Conservation (phyloP, 2,888 invertebrate genomes). For the Volucella inanis region DNA sequence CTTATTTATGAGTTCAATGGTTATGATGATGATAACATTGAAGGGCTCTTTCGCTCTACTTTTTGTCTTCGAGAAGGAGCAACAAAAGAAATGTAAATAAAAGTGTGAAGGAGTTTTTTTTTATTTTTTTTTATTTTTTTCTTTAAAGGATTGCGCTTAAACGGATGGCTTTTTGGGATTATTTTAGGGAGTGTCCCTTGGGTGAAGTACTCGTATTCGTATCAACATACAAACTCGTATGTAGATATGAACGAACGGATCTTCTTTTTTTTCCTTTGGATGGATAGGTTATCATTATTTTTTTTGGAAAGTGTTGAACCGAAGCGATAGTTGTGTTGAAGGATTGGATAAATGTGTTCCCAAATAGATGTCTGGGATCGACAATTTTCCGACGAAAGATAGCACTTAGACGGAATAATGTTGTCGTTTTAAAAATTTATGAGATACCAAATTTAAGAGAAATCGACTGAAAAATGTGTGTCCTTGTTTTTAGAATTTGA, state of each 20-base stretch:
- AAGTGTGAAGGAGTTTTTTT: conserved; percentile 34
- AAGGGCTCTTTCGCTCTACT: conserved; percentile 29
- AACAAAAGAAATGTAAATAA: conserved; percentile 53
- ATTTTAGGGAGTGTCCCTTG: conserved; percentile 45
- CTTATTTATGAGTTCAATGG: conserved; percentile 73
- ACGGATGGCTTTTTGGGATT: conserved; percentile 59
- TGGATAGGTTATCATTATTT: conserved; percentile 64
- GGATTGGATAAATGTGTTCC: conserved; percentile 41
- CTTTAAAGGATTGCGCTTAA: conserved; percentile 50
- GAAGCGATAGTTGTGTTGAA: conserved; percentile 48
- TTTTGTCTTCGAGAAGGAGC: conserved; percentile 7
- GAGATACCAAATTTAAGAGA: conserved; percentile 43
- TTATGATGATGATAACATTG: conserved; percentile 72
- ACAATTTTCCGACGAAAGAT: conserved; percentile 33
- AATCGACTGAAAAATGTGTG: conserved; percentile 30
- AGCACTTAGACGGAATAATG: conserved; percentile 58
- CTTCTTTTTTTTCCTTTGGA: conserved; percentile 28
- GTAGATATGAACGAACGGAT: background rate
- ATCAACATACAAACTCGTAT: background rate
- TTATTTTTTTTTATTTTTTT: conserved; percentile 8
- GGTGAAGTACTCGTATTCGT: conserved; percentile 35
- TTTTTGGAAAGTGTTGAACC: conserved; percentile 52
- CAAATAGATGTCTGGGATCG: conserved; percentile 47
- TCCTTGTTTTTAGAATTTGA: conserved; percentile 17
- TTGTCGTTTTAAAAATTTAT: conserved; percentile 27